A percentile compares a stretch with the other conserved stretches of the same genome.
phyloP scores from a whole-genome alignment of 2,797 vertebrate genomes.

The Enteromius argenteus region DNA sequence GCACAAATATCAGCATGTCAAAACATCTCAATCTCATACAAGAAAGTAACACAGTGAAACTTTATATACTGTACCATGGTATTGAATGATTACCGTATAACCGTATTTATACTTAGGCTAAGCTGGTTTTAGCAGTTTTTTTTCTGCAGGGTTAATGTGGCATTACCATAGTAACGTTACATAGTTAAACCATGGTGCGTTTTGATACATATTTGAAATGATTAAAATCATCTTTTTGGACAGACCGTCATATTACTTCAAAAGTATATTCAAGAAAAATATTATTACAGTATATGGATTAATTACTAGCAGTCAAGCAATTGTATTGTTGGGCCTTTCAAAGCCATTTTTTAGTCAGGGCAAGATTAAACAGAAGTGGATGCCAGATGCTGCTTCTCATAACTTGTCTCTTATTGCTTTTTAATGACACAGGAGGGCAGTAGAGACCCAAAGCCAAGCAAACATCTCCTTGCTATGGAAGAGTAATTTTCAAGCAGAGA shows the following conservation, averaged over 20 bases:
- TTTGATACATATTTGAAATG: too few species aligned
- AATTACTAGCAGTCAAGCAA: not conserved
- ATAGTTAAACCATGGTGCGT: too few species aligned
- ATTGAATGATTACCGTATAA: not conserved
- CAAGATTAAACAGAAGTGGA: not conserved
- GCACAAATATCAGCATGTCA: too few species aligned
- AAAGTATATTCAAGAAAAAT: not conserved
- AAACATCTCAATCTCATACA: too few species aligned
- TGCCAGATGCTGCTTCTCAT: not conserved
- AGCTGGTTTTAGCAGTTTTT: too few species aligned
- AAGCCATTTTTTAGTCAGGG: not conserved
- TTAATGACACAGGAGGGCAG: slow-evolving; percentile 72
- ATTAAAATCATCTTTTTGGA: too few species aligned
- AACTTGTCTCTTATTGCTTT: not conserved
- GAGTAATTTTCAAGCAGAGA: slow-evolving; percentile 14
- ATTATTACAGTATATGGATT: not conserved
- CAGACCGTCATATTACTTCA: too few species aligned
- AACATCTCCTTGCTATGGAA: not conserved
- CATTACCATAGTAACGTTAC: too few species aligned
- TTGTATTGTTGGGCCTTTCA: not conserved
- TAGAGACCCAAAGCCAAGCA: slow-evolving; percentile 60
- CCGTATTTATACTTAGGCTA: too few species aligned
- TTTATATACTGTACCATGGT: not conserved
- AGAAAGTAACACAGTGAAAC: not conserved
- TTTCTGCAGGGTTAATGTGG: too few species aligned